These are phyloP conservation scores for Brachionus manjavacas DNA, from an alignment of 1,140 invertebrate species.

Conservation along the genomic window DNA sequence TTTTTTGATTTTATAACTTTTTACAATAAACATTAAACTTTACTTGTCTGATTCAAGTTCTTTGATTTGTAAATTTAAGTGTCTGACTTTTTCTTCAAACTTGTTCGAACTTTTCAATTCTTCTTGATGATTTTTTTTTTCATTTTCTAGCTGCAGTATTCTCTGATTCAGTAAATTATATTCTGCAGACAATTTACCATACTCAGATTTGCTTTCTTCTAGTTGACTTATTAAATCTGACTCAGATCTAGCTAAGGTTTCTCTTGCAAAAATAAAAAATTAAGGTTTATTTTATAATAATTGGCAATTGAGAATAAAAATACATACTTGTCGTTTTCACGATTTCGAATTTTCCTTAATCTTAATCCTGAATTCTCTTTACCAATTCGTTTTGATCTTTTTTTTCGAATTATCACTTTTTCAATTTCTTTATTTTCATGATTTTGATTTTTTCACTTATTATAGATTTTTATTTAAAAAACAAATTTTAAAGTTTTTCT, in stretches of 20 bases:
- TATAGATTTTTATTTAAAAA: too few species aligned
- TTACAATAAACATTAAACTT: not conserved
- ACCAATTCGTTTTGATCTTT: not conserved
- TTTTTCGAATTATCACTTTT: not conserved
- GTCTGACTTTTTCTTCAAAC: not conserved
- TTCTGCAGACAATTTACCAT: not conserved
- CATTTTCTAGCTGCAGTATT: not conserved
- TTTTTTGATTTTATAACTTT: not conserved
- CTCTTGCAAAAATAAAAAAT: not conserved
- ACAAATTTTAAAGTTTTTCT: too few species aligned
- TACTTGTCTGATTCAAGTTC: not conserved
- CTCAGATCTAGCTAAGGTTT: not conserved
- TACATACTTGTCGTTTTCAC: not conserved
- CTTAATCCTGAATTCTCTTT: not conserved
- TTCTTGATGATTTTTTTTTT: not conserved
- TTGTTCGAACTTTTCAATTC: not conserved
- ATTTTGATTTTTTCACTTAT: too few species aligned
- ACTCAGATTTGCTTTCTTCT: not conserved
- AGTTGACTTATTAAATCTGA: not conserved
- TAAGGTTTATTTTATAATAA: not conserved
- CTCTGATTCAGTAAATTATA: not conserved
- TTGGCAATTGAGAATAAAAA: not conserved
- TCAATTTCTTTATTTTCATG: too few species aligned
- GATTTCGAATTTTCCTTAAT: not conserved
- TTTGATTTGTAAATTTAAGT: not conserved